Base-by-base conservation (phyloP, 2,113 vertebrate genomes). In the Paradisaea rubra region DNA sequence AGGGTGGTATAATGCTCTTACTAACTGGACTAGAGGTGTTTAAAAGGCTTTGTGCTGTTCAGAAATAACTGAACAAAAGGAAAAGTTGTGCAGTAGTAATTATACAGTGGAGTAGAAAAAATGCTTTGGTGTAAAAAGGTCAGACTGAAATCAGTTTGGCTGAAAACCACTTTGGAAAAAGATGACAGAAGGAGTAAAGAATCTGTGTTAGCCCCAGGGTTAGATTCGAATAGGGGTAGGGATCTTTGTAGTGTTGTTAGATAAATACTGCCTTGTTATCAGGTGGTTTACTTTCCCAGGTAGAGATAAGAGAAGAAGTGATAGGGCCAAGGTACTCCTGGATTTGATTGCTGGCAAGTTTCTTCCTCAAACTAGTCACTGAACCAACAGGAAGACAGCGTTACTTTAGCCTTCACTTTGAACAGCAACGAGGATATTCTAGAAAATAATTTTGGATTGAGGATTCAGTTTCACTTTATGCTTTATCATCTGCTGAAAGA, bases 251-350 rank as follows among this genome's bases (percentile, higher is more conserved):
- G 47, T 86, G 72, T 66, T 96, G 66, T 80, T 86, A 91, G 86
- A 90, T 94, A 96, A 95, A 78, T 74, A 68, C 22, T 94, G 56
- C 76, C 68, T 91, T 92, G 78, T 84, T 95, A 86, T 41, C 86
- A 78, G 88, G 41, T 88, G 60, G 80, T 78, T 95, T 93, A 88
- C 88, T 86, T 94, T 95, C 91, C 86, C 76, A 81, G 83, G 69
- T 71, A 65, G 68, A 86, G 82, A 96, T 96, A 81, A 94, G 90
- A 90, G 79, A 70, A 89, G 64, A 91, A 86, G 54, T 60, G 59
- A 66, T 73, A 78, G 68, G 47, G 86, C 76, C 56, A 61, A 77
- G 86, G 47, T 74, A 86, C 87, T 92, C 71, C 76, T 94, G 79
- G 71, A 71, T 93, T 52, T 66, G 56, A 78, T 74, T 70, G 79